Evolutionary conservation across 2,888 invertebrate genomes (phyloP).

Genomic region (Thelaira solivaga): DNA sequence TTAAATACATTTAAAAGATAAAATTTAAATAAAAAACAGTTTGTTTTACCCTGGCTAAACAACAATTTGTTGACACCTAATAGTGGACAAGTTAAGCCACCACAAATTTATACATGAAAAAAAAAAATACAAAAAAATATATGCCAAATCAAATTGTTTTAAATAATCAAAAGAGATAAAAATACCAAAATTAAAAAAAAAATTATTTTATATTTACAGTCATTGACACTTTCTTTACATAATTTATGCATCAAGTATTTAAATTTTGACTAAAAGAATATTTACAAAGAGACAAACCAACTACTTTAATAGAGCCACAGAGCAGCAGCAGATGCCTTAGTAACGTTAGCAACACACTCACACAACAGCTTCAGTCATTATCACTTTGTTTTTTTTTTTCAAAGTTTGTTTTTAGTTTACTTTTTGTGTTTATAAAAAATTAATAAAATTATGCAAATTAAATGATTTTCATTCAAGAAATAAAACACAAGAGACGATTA

Average conservation of each 20-base stretch:
- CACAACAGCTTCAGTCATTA: slow-evolving; percentile 1
- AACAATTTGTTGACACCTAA: slow-evolving; percentile 52
- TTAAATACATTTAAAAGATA: slow-evolving; percentile 23
- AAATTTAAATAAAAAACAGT: slow-evolving; percentile 14
- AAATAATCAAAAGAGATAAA: neutral
- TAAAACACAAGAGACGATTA: slow-evolving; percentile 15
- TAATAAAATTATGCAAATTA: slow-evolving; percentile 62
- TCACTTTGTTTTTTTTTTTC: neutral
- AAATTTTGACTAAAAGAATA: slow-evolving; percentile 19
- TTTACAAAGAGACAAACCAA: slow-evolving; percentile 34
- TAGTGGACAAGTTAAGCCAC: slow-evolving; percentile 1
- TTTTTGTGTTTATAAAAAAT: slow-evolving; percentile 27
- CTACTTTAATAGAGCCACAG: too few relatives aligned
- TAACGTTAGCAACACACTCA: too few relatives aligned
- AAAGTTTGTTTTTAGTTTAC: slow-evolving; percentile 15
- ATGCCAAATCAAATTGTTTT: slow-evolving; percentile 13
- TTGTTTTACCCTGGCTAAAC: slow-evolving; percentile 14
- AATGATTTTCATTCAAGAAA: slow-evolving; percentile 55
- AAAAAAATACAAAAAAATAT: slow-evolving; percentile 6
- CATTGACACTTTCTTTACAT: slow-evolving; percentile 54
- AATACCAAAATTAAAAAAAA: slow-evolving; percentile 3
- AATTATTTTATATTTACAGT: neutral
- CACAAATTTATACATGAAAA: neutral
- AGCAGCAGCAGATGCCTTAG: neutral
- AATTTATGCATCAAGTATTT: slow-evolving; percentile 47